A percentile compares a stretch with the other conserved stretches of the same genome.
Evolutionary conservation across 2,888 invertebrate genomes (phyloP).

Genomic region (Dichetophora obliterata): DNA sequence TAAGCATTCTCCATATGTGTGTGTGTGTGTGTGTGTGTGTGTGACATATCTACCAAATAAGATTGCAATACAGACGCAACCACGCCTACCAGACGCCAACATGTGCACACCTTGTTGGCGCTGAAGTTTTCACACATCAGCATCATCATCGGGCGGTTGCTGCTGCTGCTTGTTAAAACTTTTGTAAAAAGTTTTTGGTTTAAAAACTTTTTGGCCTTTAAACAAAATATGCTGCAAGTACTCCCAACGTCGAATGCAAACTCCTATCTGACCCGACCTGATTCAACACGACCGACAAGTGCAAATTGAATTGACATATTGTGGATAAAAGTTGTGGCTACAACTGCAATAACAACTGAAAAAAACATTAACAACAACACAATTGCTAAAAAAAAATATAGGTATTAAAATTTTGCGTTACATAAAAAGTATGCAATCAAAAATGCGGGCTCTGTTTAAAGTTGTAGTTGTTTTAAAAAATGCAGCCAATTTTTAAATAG

Average conservation of each 20-base stretch:
- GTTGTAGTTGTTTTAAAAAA: too few species aligned
- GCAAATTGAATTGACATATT: conserved; percentile 10
- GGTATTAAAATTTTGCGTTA: neutral
- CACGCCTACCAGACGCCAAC: too few species aligned
- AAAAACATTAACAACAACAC: neutral
- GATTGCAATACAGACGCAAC: too few species aligned
- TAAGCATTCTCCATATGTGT: too few species aligned
- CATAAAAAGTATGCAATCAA: neutral
- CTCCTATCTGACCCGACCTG: neutral
- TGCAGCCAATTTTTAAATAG: too few species aligned
- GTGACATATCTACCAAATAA: too few species aligned
- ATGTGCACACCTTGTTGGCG: too few species aligned
- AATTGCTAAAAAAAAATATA: neutral
- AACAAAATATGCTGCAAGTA: neutral
- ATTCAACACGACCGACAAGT: neutral
- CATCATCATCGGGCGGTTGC: too few species aligned
- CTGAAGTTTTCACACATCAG: too few species aligned
- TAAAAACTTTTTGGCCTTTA: neutral
- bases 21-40: too few species aligned
- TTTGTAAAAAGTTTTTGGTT: neutral
- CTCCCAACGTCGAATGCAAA: neutral
- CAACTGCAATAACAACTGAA: neutral
- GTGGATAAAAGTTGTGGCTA: neutral
- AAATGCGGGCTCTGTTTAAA: neutral
- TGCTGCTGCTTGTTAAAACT: neutral